A percentile compares a stretch with the other conserved stretches of the same genome.
These are phyloP conservation scores for Myopa tessellatipennis DNA, from an alignment of 2,888 invertebrate genomes.

Conservation along the genomic window DNA sequence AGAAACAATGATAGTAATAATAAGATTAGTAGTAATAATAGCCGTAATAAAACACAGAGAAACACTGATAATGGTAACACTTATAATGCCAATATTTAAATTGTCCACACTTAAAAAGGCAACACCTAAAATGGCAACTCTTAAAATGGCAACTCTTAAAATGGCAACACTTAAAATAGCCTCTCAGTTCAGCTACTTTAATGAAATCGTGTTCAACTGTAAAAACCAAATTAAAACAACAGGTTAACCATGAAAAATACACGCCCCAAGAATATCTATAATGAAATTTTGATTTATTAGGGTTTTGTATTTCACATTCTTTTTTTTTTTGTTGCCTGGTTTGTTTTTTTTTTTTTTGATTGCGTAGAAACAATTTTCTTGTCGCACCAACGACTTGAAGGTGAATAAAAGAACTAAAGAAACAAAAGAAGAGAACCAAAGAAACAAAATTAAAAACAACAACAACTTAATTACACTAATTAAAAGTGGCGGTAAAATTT, in stretches of 20 bases:
- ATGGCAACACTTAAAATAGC: slow-evolving; percentile 13
- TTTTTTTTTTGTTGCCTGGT: slow-evolving; percentile 3
- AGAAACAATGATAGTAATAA: too few relatives aligned
- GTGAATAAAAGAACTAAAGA: slow-evolving; percentile 18
- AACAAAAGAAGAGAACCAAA: slow-evolving; percentile 25
- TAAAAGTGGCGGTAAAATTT: slow-evolving; percentile 33
- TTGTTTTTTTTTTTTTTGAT: not conserved
- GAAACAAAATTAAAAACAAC: slow-evolving; percentile 22
- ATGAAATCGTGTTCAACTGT: not conserved
- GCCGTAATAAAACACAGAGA: too few relatives aligned
- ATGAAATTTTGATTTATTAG: slow-evolving; percentile 7
- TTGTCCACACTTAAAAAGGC: too few relatives aligned
- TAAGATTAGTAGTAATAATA: not conserved
- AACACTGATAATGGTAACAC: too few relatives aligned
- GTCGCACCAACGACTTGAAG: slow-evolving; percentile 58
- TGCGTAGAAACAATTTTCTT: slow-evolving; percentile 61
- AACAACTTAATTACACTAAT: slow-evolving; percentile 48
- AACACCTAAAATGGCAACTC: too few relatives aligned
- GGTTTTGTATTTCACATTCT: not conserved
- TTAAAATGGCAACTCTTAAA: slow-evolving; percentile 1
- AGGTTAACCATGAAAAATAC: slow-evolving; percentile 2
- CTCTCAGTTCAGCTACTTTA: not conserved
- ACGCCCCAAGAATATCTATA: not conserved
- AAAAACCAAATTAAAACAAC: not conserved
- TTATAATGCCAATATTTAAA: too few relatives aligned